Evolutionary conservation across 2,113 vertebrate genomes (phyloP), one percentile per base, ranked within the genome.

Genomic region (Macquaria ambigua): DNA sequence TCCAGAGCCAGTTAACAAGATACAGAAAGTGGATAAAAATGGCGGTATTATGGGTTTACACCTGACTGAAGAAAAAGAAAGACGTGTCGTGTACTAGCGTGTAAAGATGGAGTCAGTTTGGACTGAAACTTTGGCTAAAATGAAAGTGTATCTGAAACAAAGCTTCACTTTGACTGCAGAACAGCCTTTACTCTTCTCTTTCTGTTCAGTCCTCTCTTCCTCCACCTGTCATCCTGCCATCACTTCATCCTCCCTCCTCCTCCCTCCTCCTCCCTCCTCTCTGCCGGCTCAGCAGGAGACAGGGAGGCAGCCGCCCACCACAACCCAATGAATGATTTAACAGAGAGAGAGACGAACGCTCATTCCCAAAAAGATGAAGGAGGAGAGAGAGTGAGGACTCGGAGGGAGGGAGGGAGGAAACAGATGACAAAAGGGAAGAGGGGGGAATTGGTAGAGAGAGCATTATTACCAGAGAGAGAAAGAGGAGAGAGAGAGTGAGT

Each of bases 321-420:
- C 78, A 74, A 39, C 81, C 63, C 81, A 2, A 85, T 91, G 72
- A 20, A 89, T 89, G 79, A 89, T 89, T 90, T 74, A 88, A 79
- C 61, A 73, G 43, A 56, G 68, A 74, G 37, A 25, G 39, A 18
- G 20, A 48, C 12, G 10, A 37, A 41, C 46, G 8, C 55, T 0
- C 68, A 6, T 43, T 43, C 56, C 61, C 20, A 23, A 68, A 84
- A 46, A 80, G 83, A 83, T 83, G 66, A 43, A 71, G 73, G 82
- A 59, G 75, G 64, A 52, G 37, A 28, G 80, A 56, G 69, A 55
- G 61, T 20, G 61, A 62, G 3, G 59, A 34, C 14, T 31, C 20
- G 12, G 43, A 8, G 25, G 55, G 46, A 61, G 58, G 15, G 70
- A 56, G 6, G 21, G 71, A 79, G 50, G 63, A 56, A 58, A 10